Conservation (phyloP, 2,797 vertebrate species). For the Crenichthys baileyi region DNA sequence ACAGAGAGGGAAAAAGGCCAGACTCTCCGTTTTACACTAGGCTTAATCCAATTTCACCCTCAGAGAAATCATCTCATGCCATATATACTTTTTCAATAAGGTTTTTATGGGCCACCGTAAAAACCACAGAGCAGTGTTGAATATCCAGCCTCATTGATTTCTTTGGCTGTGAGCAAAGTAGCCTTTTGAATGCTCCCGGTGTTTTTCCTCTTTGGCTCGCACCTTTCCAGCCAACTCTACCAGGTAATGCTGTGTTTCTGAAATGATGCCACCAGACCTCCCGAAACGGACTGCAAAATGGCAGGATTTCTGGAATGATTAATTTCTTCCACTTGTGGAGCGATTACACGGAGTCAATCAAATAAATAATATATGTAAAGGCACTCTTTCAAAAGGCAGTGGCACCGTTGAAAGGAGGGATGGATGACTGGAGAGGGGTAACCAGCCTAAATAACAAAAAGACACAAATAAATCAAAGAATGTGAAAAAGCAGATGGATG, state of each 20-base stretch:
- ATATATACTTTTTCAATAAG: conserved; percentile 68
- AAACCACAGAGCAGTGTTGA: conserved; percentile 67
- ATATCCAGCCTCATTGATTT: conserved; percentile 75
- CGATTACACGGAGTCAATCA: conserved; percentile 73
- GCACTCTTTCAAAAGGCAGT: conserved; percentile 58
- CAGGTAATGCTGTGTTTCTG: conserved; percentile 9
- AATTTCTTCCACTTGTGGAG: conserved; percentile 69
- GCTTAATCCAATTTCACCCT: conserved; percentile 80
- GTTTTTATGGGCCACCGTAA: conserved; percentile 70
- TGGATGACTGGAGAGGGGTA: conserved; percentile 48
- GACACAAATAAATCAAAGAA: conserved; percentile 1
- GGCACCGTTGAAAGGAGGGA: conserved; percentile 40
- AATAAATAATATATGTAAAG: conserved; percentile 74
- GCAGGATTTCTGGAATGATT: conserved; percentile 68
- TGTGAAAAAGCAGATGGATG: conserved; percentile 32
- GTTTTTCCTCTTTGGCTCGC: conserved; percentile 11
- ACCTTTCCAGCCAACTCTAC: conserved; percentile 28
- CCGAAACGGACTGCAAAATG: conserved; percentile 48
- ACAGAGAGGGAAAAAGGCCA: conserved; percentile 35
- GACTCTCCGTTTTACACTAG: conserved; percentile 68
- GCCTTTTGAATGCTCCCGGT: conserved; percentile 8
- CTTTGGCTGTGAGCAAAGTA: conserved; percentile 38
- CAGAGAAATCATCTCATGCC: conserved; percentile 76
- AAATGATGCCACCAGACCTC: conserved; percentile 29
- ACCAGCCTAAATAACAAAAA: conserved; percentile 57